Percentiles rank a stretch among this genome's conserved stretches.
phyloP scores from a whole-genome alignment of 2,113 vertebrate genomes.

The Ia io region DNA sequence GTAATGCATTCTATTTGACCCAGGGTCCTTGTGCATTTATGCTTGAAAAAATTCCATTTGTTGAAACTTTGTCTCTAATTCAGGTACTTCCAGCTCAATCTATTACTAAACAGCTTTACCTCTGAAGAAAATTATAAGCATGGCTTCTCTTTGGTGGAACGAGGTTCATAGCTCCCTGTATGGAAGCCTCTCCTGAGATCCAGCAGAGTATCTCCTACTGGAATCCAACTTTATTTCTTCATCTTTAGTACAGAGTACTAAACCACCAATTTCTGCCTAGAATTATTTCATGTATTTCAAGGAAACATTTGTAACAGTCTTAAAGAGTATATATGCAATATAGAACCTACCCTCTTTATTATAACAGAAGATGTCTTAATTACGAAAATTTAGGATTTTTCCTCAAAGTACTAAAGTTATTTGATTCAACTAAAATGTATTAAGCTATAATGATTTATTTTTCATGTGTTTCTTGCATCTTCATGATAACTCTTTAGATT shows the following conservation, averaged over 20 bases:
- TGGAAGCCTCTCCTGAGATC: neutral
- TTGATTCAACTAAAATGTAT: conserved; percentile 48
- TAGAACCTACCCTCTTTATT: neutral
- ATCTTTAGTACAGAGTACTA: neutral
- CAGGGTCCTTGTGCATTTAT: neutral
- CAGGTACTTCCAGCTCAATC: neutral
- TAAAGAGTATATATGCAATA: neutral
- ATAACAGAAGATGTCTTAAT: neutral
- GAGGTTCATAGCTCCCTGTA: neutral
- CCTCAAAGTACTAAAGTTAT: neutral
- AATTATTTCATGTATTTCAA: neutral
- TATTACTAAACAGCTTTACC: conserved; percentile 10
- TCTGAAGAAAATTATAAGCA: neutral
- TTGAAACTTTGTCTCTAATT: neutral
- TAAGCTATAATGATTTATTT: neutral
- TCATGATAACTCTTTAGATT: neutral
- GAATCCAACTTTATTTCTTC: conserved; percentile 3
- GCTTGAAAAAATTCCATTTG: conserved; percentile 37
- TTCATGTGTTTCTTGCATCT: neutral
- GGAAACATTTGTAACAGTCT: neutral
- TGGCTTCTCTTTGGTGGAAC: neutral
- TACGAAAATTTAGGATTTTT: neutral
- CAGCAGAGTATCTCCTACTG: neutral
- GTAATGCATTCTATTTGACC: conserved; percentile 52
- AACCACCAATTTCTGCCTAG: neutral